Evolutionary conservation across 2,888 invertebrate species (phyloP), one percentile per base, ranked within the genome.

Genomic region (Phanerotoma sp.): DNA sequence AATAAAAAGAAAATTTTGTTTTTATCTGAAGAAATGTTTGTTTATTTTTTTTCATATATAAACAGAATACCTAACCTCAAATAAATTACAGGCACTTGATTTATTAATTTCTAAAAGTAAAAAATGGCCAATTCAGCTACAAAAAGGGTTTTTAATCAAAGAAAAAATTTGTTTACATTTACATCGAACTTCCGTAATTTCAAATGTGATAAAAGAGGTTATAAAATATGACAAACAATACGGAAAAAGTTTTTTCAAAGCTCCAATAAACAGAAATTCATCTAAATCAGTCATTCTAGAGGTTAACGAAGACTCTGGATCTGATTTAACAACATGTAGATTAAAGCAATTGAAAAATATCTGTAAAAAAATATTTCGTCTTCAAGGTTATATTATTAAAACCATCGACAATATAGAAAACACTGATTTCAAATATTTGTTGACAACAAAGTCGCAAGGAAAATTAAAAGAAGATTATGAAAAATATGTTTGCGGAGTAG

Each of bases 401-500:
- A 25, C 3, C 5, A 2, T 9, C 11, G 38, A 16, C 7, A 11
- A 11, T 18, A 68, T 74, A 35, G 65, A 74, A 9, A 53, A 67
- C 11, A 65, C 65, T 30, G 67, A 75, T 59, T 59, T 74, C 5
- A 78, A 74, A 66, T 77, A 75, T 63, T 56, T 73, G 41, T 70
- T 79, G 35, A 76, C 77, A 3, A 69, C 71, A 44, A 84, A 80
- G 62, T 82, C 82, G 10, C 62, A 75, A 50, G 73, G 76, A 16
- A 68, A 61, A 47, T 68, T 62, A 41, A 57, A 66, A n/a, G 60
- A 66, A 6, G 64, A 66, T 38, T 65, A 64, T 50, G 63, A 62
- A 40, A 63, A 70, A 28, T 66, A 82, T 32, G 62, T 82, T 5
- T 86, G 86, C 74, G 87, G 86, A 2, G 78, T 83, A 22, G 86